Evolutionary conservation across 2,797 vertebrate species (phyloP), one percentile per base, ranked within the genome.

Genomic region (Neoniphon sammara): DNA sequence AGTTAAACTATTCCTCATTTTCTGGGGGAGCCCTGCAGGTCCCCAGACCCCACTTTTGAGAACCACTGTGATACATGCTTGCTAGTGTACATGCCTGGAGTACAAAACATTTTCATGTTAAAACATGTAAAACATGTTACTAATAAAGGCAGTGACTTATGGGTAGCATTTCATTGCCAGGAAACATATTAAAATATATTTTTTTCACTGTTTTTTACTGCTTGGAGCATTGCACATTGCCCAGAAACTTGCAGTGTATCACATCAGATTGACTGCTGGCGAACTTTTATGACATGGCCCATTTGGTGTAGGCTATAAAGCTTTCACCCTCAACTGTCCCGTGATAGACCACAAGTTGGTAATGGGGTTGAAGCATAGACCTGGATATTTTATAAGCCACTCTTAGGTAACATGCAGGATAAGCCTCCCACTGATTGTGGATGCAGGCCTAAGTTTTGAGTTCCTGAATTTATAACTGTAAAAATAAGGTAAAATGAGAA

Each of bases 291-390:
- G 76, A 75, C 85, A 83, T 69, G 72, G 71, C 60, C 80, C 77
- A 85, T 90, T 85, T 87, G 80, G 56, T 89, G 70, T 56, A 54
- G 72, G 86, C 80, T 39, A 83, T 83, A 85, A 91, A 88, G 78
- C 74, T 77, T 83, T 87, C 82, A 85, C 82, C 81, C 83, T 84
- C 85, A 80, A 88, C 83, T 88, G 84, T 85, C 81, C 83, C 70
- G 75, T 75, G 53, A 10, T 73, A 74, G 65, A 78, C 25, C 59
- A 62, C 50, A 82, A 78, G 81, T 74, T 84, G 72, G 63, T 54
- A 23, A 69, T 21, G 54, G 44, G 15, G 60, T 20, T 63, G 20
- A 63, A 23, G 23, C 39, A 62, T 25, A 14, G 7, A 47, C 23
- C 8, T 50, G 23, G 25, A 20, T 49, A 58, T 60, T 73, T 70